phyloP scores from a whole-genome alignment of 2,797 vertebrate species.

The Chaenodraco wilsoni region DNA sequence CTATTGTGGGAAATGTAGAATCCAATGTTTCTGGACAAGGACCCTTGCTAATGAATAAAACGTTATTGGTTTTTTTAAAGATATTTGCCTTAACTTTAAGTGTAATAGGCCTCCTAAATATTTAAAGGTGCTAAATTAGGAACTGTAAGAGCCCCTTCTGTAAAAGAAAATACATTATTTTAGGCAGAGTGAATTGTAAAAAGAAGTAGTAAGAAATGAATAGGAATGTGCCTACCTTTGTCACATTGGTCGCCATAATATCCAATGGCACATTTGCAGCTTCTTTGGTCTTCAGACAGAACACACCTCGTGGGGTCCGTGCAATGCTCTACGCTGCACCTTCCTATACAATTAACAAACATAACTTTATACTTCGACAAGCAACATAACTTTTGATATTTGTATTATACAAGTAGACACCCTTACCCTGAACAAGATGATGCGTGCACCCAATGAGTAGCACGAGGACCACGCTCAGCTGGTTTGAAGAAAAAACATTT shows the following conservation, averaged over 20 bases:
- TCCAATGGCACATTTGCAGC: slow-evolving; percentile 74
- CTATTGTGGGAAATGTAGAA: slow-evolving; percentile 9
- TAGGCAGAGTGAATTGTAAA: neutral
- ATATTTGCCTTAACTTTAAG: too few species aligned
- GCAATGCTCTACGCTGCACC: slow-evolving; percentile 73
- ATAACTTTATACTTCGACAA: accelerated
- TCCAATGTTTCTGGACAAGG: neutral
- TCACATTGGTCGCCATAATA: slow-evolving; percentile 79
- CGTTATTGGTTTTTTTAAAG: too few species aligned
- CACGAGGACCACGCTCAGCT: slow-evolving; percentile 57
- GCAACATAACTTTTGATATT: accelerated
- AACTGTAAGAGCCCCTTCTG: too few species aligned
- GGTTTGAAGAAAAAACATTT: neutral
- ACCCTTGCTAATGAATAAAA: neutral
- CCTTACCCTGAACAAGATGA: slow-evolving; percentile 59
- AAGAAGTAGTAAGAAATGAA: neutral
- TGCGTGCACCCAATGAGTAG: slow-evolving; percentile 37
- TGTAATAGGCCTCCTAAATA: too few species aligned
- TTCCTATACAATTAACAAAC: slow-evolving; percentile 40
- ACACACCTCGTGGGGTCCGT: slow-evolving; percentile 58
- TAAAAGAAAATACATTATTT: too few species aligned
- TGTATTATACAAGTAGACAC: neutral
- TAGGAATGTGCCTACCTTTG: slow-evolving; percentile 56
- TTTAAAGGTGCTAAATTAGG: too few species aligned
- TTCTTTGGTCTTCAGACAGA: slow-evolving; percentile 57